phyloP scores from a whole-genome alignment of 2,113 vertebrate genomes.

The Alligator mississippiensis region DNA sequence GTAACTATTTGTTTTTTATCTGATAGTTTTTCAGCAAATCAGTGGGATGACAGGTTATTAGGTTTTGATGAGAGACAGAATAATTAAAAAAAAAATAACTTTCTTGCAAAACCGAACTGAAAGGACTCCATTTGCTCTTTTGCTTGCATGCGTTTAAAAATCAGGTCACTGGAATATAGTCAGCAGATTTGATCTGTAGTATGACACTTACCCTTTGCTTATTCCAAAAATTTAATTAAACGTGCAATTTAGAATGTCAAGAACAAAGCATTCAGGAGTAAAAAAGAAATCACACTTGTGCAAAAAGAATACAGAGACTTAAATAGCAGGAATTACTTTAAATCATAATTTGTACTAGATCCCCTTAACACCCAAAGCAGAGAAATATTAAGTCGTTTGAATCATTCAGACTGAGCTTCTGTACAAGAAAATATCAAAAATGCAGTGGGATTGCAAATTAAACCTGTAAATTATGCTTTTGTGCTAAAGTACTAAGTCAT shows the following conservation, averaged over 20 bases:
- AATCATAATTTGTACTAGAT: conserved; percentile 27
- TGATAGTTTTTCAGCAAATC: background rate
- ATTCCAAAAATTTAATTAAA: background rate
- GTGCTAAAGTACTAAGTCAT: conserved; percentile 57
- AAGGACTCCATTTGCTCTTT: conserved; percentile 20
- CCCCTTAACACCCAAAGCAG: background rate
- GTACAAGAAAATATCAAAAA: conserved; percentile 61
- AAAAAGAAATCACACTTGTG: conserved; percentile 29
- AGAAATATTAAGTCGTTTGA: conserved; percentile 57
- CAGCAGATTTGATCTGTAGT: background rate
- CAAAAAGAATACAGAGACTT: background rate
- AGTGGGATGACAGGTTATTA: background rate
- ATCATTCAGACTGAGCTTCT: conserved; percentile 48
- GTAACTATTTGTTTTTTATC: conserved; percentile 1
- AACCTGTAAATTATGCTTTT: conserved; percentile 70
- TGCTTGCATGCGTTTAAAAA: background rate
- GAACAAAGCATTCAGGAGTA: conserved; percentile 31
- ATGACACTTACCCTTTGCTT: background rate
- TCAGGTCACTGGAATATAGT: background rate
- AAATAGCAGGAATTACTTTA: conserved; percentile 5
- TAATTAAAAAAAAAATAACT: background rate
- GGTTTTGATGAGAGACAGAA: background rate
- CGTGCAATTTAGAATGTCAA: background rate
- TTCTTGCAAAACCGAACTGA: background rate
- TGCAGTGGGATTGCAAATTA: conserved; percentile 65